Evolutionary conservation across 2,113 vertebrate species (phyloP), one percentile per base, ranked within the genome.

Genomic region (Dasyprocta punctata): DNA sequence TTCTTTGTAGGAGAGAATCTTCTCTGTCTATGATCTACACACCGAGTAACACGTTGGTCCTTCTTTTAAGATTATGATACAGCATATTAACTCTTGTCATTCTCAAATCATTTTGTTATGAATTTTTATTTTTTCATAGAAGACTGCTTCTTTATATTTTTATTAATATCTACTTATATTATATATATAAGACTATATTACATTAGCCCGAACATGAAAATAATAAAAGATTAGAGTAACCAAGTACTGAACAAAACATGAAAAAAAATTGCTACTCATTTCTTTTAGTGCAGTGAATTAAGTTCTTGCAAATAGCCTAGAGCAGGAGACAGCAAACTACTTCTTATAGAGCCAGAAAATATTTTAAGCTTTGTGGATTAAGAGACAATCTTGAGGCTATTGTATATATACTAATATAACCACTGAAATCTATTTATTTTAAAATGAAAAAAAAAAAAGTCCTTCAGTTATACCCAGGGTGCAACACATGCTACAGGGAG

Each of bases 341-440:
- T 54, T 88, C 28, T 60, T 92, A 90, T 16, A 92, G n/a, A n/a
- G 58, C 26, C 33, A 63, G 26, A 24, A 56, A 75, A 69, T 16
- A 90, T 22, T 49, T 77, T 78, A 88, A 78, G 33, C 17, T 63
- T 41, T 77, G 12, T 78, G 65, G n/a, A 20, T 22, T 67, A 86
- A 77, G 11, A 58, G 20, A 61, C 30, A 97, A 89, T 90, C 89
- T 1, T 14, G 38, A 75, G 60, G 60, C 33, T 83, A 82, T 44
- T 71, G 56, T 6, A 14, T 44, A 58, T 3, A 13, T 33, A 78
- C 30, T 44, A 71, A 78, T 8, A 5, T 13, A 36, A 83, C 33
- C 38, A 44, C n/a, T 87, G 77, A 82, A 89, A 89, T 58, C 4
- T 26, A 77, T 69, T 73, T n/a, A 95, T 80, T 81, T n/a, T n/a